phyloP scores from a whole-genome alignment of 2,888 invertebrate genomes.

The Zonitis immaculata region DNA sequence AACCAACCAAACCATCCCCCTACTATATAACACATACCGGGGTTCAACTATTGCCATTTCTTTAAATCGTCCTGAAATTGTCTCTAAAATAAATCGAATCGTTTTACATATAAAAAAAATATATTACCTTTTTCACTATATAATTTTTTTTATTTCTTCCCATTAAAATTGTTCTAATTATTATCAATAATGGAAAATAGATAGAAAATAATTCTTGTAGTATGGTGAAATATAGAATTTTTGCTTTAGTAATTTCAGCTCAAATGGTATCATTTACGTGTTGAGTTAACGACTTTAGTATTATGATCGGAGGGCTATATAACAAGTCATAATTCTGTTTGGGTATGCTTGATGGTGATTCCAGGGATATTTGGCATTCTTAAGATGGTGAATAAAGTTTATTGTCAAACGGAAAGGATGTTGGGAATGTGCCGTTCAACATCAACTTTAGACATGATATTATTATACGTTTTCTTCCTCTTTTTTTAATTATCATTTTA shows the following conservation, averaged over 20 bases:
- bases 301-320: slow-evolving; percentile 44
- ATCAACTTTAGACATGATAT: slow-evolving; percentile 23
- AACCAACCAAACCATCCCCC: slow-evolving; percentile 25
- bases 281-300: slow-evolving; percentile 38
- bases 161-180: too few relatives aligned
- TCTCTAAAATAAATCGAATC: slow-evolving; percentile 46
- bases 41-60: slow-evolving; percentile 43
- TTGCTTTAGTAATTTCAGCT: slow-evolving; percentile 36
- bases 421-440: slow-evolving; percentile 28
- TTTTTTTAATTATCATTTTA: too few relatives aligned
- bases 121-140: too few relatives aligned
- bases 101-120: too few relatives aligned
- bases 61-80: slow-evolving; percentile 46
- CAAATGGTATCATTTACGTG: slow-evolving; percentile 43
- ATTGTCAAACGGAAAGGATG: slow-evolving; percentile 35
- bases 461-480: too few relatives aligned
- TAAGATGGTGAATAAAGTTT: slow-evolving; percentile 35
- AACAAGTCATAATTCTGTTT: slow-evolving; percentile 48
- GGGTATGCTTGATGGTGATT: slow-evolving; percentile 45
- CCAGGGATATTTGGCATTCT: slow-evolving; percentile 42
- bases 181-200: too few relatives aligned
- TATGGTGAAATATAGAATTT: too few relatives aligned
- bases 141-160: too few relatives aligned
- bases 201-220: too few relatives aligned
- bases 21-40: slow-evolving; percentile 39